Evolutionary conservation across 92 coral and sea anemone species (phyloP).

Genomic region (Hydrozoanthus gracilis): DNA sequence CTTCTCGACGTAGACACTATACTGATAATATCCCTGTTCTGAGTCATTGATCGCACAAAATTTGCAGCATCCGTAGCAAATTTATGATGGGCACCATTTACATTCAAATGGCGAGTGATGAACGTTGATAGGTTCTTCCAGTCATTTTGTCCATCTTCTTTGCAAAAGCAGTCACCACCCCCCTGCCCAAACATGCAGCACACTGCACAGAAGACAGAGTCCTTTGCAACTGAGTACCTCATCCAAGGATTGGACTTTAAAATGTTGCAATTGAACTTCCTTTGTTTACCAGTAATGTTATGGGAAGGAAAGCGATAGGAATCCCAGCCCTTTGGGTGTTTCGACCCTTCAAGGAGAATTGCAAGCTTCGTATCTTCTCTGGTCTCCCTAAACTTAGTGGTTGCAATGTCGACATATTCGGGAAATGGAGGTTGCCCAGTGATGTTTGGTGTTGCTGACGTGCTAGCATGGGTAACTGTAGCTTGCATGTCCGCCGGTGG

Average conservation of each 20-base stretch:
- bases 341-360: conserved; percentile 43
- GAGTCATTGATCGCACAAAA: conserved; percentile 29
- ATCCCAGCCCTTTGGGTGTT: conserved; percentile 45
- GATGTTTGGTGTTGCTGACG: conserved; percentile 46
- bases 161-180: conserved; percentile 25
- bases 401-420: conserved; percentile 45
- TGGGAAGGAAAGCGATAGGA: conserved; percentile 39
- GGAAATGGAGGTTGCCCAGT: conserved; percentile 54
- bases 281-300: conserved; percentile 38
- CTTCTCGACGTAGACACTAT: conserved; percentile 21
- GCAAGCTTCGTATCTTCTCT: conserved; percentile 34
- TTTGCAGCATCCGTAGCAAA: conserved; percentile 36
- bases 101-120: conserved; percentile 36
- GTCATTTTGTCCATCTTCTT: conserved; percentile 30
- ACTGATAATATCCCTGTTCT: conserved; percentile 20
- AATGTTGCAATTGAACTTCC: conserved; percentile 45
- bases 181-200: conserved; percentile 31
- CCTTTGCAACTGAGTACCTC: conserved; percentile 41
- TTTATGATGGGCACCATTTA: conserved; percentile 20
- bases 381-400: conserved; percentile 46
- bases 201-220: conserved; percentile 24
- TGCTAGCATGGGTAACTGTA: conserved; percentile 34
- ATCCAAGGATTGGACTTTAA: conserved; percentile 33
- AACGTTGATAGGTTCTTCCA: conserved; percentile 35
- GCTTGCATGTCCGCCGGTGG: conserved; percentile 12